A percentile compares a stretch with the other conserved stretches of the same genome.
Evolutionary conservation across 2,888 invertebrate species (phyloP).

Genomic region (Liodrosophila aerea): DNA sequence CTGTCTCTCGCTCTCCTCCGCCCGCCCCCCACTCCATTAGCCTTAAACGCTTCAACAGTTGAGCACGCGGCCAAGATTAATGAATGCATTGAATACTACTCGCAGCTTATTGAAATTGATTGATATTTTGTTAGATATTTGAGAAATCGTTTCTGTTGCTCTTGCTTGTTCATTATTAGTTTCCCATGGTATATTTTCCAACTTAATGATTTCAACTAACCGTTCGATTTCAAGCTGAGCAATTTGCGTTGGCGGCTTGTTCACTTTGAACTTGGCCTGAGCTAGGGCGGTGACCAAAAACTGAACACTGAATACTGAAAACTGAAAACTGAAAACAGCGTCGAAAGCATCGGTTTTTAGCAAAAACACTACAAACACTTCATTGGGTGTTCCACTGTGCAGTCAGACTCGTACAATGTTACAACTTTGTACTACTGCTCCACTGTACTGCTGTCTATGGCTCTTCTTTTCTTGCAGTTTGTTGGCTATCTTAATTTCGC

Average conservation of each 20-base stretch:
- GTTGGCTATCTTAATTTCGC: conserved; percentile 76
- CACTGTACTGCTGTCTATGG: not conserved
- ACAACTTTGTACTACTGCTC: not conserved
- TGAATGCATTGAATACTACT: conserved; percentile 29
- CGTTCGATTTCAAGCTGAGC: conserved; percentile 44
- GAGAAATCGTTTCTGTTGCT: conserved; percentile 37
- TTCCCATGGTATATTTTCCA: conserved; percentile 66
- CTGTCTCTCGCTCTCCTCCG: not conserved
- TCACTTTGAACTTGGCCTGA: conserved; percentile 58
- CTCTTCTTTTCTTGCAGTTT: conserved; percentile 4
- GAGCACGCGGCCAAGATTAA: conserved; percentile 76
- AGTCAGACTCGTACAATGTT: too few species aligned
- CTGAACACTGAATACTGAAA: too few species aligned
- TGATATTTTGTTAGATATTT: conserved; percentile 56
- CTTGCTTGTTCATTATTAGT: conserved; percentile 54
- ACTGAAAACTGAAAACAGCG: too few species aligned
- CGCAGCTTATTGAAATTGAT: conserved; percentile 66
- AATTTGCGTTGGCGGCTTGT: conserved; percentile 72
- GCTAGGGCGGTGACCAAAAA: too few species aligned
- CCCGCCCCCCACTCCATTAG: not conserved
- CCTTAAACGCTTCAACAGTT: conserved; percentile 66
- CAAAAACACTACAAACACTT: conserved; percentile 22
- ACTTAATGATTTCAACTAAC: conserved; percentile 42
- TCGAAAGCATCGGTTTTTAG: too few species aligned
- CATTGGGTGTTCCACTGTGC: not conserved